A percentile compares a stretch with the other conserved stretches of the same genome.
Conservation (phyloP, 2,797 vertebrate genomes). For the Peromyscus aztecus region DNA sequence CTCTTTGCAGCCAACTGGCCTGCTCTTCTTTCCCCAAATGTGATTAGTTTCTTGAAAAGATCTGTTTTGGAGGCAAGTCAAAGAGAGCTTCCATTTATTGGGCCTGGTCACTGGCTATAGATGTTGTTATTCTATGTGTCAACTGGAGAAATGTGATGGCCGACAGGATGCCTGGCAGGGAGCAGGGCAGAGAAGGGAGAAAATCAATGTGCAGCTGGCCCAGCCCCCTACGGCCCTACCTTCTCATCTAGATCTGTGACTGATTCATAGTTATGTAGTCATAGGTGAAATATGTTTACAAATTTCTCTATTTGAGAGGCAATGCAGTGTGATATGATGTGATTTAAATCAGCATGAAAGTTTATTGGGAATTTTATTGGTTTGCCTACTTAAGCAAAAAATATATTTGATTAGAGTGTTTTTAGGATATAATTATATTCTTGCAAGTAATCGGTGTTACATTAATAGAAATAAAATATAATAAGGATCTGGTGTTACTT, state of each 20-base stretch:
- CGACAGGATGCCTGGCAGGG: neutral
- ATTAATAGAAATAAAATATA: slow-evolving; percentile 40
- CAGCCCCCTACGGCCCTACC: neutral
- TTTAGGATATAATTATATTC: slow-evolving; percentile 52
- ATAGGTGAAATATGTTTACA: neutral
- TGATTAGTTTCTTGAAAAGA: slow-evolving; percentile 35
- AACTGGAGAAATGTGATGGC: neutral
- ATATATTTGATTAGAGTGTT: slow-evolving; percentile 62
- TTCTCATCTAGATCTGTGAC: neutral
- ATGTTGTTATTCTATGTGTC: neutral
- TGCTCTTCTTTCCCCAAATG: slow-evolving; percentile 11
- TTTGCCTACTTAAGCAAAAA: slow-evolving; percentile 68
- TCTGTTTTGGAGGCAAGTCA: slow-evolving; percentile 47
- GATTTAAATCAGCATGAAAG: slow-evolving; percentile 41
- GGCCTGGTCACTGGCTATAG: neutral
- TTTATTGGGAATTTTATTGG: slow-evolving; percentile 70
- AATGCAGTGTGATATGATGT: neutral
- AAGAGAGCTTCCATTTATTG: neutral
- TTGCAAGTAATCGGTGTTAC: slow-evolving; percentile 54
- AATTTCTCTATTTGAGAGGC: slow-evolving; percentile 38
- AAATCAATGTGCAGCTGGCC: neutral
- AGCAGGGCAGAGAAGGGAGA: neutral
- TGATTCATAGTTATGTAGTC: neutral
- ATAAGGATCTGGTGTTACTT: neutral
- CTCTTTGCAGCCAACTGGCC: neutral